These are phyloP conservation scores for Mus caroli DNA, from an alignment of 2,797 vertebrate genomes.

Conservation along the genomic window DNA sequence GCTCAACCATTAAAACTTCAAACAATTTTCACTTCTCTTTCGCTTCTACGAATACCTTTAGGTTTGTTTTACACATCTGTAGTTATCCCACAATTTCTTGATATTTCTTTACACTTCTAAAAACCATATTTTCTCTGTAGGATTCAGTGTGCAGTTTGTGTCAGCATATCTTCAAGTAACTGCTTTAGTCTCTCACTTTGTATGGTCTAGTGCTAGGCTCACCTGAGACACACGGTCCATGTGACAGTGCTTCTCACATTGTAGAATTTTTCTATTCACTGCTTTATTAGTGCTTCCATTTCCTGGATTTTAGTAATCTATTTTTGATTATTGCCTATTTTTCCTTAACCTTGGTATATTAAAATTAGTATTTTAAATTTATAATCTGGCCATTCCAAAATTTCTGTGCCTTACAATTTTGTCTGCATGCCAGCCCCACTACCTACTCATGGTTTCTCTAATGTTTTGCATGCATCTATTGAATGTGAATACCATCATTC, in stretches of 20 bases:
- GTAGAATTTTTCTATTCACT: not conserved
- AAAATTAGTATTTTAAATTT: constrained; percentile 18
- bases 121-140: not conserved
- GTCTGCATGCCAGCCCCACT: not conserved
- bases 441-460: not conserved
- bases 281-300: not conserved
- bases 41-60: not conserved
- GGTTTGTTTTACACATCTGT: not conserved
- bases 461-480: not conserved
- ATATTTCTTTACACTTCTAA: not conserved
- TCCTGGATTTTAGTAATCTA: not conserved
- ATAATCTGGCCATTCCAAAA: not conserved
- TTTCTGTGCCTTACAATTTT: not conserved
- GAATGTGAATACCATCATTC: not conserved
- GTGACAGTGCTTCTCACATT: not conserved
- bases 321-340: not conserved
- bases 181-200: not conserved
- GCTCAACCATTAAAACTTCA: not conserved
- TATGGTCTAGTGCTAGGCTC: not conserved
- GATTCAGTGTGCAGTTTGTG: not conserved
- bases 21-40: not conserved
- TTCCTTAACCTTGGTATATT: not conserved
- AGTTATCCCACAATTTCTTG: not conserved
- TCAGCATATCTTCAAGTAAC: not conserved
- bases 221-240: not conserved